Evolutionary conservation across 2,888 invertebrate genomes (phyloP).

Genomic region (Protonemura montana): DNA sequence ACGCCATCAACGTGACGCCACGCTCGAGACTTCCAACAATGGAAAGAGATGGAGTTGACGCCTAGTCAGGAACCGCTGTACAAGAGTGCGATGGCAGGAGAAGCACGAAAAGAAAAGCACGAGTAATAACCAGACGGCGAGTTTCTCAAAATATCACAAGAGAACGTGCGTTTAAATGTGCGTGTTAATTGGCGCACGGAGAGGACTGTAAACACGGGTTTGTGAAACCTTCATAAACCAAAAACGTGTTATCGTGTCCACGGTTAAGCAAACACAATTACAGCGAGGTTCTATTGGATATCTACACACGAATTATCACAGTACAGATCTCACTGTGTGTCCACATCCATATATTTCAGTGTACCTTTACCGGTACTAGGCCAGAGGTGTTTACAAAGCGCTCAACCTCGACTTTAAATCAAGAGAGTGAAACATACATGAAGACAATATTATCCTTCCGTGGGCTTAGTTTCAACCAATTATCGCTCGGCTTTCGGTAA

Average conservation of each 20-base stretch:
- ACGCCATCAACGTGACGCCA: too few species aligned
- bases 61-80: too few species aligned
- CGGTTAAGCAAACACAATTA: neutral
- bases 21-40: too few species aligned
- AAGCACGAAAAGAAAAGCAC: too few species aligned
- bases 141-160: neutral
- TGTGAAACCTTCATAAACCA: neutral
- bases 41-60: too few species aligned
- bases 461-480: constrained; percentile 5
- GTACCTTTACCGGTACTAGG: neutral
- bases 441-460: constrained; percentile 21
- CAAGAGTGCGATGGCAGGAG: too few species aligned
- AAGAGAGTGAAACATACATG: neutral
- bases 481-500: constrained; percentile 21
- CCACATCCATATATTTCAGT: neutral
- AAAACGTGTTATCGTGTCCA: neutral
- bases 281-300: neutral
- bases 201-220: neutral
- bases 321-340: neutral
- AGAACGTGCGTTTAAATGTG: neutral
- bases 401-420: neutral
- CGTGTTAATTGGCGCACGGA: neutral
- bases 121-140: too few species aligned
- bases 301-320: neutral
- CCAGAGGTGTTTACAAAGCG: neutral